Conservation (phyloP, 2,888 invertebrate genomes). For the Fragum whitleyi region DNA sequence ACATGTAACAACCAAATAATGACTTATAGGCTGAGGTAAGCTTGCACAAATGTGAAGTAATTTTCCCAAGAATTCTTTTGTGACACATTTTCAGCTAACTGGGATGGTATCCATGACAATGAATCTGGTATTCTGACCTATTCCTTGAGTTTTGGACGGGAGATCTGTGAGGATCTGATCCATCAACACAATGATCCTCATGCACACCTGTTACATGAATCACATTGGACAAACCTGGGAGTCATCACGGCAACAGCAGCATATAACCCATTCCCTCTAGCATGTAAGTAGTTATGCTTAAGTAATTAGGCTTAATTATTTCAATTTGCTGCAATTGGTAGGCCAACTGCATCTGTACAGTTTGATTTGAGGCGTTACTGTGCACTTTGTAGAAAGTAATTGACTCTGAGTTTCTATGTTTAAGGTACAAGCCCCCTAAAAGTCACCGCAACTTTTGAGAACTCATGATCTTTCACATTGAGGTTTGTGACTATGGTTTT, state of each 20-base stretch:
- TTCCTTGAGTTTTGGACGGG: slow-evolving; percentile 39
- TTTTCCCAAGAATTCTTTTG: neutral
- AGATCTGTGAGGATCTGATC: slow-evolving; percentile 57
- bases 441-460: too few relatives aligned
- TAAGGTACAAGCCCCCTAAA: too few relatives aligned
- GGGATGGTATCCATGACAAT: slow-evolving; percentile 78
- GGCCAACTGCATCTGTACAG: neutral
- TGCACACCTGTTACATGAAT: slow-evolving; percentile 64
- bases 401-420: too few relatives aligned
- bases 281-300: slow-evolving; percentile 19
- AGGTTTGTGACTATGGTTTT: too few relatives aligned
- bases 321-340: neutral
- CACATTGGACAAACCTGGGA: slow-evolving; percentile 49
- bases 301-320: too few relatives aligned
- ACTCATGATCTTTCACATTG: too few relatives aligned
- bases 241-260: slow-evolving; percentile 33
- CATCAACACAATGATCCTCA: slow-evolving; percentile 75
- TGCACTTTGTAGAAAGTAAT: too few relatives aligned
- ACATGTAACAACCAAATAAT: too few relatives aligned
- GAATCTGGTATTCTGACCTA: slow-evolving; percentile 68
- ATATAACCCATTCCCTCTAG: slow-evolving; percentile 28
- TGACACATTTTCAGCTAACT: slow-evolving; percentile 68
- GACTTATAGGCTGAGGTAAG: too few relatives aligned
- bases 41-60: too few relatives aligned
- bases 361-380: too few relatives aligned